Evolutionary conservation across 1,140 invertebrate species (phyloP), one percentile per base, ranked within the genome.

Genomic region (Drosophila mauritiana): DNA sequence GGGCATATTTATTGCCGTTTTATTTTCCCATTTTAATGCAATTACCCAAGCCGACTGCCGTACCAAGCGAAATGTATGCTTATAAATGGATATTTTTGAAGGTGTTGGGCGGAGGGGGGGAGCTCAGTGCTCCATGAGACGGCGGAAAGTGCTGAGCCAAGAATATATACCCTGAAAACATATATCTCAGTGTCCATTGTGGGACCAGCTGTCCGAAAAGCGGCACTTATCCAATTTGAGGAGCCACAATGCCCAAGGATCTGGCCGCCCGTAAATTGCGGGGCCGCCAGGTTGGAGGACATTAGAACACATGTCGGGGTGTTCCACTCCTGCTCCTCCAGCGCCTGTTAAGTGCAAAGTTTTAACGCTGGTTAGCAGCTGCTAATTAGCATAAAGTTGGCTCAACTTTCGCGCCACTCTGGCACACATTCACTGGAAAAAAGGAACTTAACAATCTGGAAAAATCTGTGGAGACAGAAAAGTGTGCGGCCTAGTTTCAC

Each of bases 301-400:
- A 73, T 73, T 61, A 52, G 69, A 73, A 40, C 68, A 73, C 46
- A 73, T 73, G 68, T 73, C 52, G 37, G 54, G 11, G 3, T 40
- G 52, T 25, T 13, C 5, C 45, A 22, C 53, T 34, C 25, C 48
- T 42, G 27, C 40, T 63, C 25, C 62, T 25, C 27, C 64, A 65
- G 61, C 17, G 49, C 42, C 39, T 42, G 73, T 52, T 77, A 69
- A 77, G 74, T 77, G 51, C 63, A 86, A 78, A 85, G 68, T 81
- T 73, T 73, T 53, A 46, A 73, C 55, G 63, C 55, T 77, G 63
- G 58, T 73, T 73, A 73, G 72, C 76, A 82, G 79, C 76, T 65
- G 70, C 83, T 88, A 88, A 88, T 88, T 88, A 88, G 84, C 84
- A 89, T 88, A 80, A 84, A 89, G 84, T 88, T 80, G 49, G 59